A percentile compares a stretch with the other conserved stretches of the same genome.
These are phyloP conservation scores for Neomorphus geoffroyi DNA, from an alignment of 2,797 vertebrate genomes.

Conservation along the genomic window DNA sequence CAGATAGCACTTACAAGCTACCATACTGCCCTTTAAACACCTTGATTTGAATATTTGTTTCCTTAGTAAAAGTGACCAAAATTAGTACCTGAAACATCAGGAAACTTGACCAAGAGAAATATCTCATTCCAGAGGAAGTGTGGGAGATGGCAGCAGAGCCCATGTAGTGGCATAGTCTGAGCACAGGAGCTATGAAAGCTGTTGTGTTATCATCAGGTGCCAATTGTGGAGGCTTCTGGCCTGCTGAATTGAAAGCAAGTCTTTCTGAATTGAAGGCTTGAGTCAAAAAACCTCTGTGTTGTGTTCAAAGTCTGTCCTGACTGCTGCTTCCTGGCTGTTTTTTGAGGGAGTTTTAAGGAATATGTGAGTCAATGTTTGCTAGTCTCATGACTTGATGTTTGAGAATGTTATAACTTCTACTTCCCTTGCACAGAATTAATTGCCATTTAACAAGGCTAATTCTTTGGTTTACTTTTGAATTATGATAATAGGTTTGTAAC, in stretches of 20 bases:
- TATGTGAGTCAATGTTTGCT: neutral
- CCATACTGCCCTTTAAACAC: neutral
- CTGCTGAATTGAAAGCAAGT: neutral
- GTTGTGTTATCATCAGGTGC: neutral
- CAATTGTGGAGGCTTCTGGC: neutral
- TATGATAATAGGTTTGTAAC: neutral
- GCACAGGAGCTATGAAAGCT: neutral
- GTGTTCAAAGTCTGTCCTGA: neutral
- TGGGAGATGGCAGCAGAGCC: fast-evolving
- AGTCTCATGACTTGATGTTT: neutral
- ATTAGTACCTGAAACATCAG: neutral
- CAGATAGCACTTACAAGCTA: neutral
- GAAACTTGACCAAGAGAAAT: neutral
- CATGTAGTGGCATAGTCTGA: neutral
- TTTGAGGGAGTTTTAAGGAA: neutral
- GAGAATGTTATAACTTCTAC: neutral
- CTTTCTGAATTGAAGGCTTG: neutral
- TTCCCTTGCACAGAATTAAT: neutral
- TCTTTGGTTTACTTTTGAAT: neutral
- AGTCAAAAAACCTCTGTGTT: neutral
- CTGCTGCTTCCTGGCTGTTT: neutral
- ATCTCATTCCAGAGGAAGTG: neutral
- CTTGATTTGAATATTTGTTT: neutral
- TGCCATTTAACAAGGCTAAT: neutral
- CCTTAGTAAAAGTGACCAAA: neutral